Percentiles rank a stretch among this genome's conserved stretches.
Conservation (phyloP, 2,113 vertebrate species). For the Edolisoma coerulescens region DNA sequence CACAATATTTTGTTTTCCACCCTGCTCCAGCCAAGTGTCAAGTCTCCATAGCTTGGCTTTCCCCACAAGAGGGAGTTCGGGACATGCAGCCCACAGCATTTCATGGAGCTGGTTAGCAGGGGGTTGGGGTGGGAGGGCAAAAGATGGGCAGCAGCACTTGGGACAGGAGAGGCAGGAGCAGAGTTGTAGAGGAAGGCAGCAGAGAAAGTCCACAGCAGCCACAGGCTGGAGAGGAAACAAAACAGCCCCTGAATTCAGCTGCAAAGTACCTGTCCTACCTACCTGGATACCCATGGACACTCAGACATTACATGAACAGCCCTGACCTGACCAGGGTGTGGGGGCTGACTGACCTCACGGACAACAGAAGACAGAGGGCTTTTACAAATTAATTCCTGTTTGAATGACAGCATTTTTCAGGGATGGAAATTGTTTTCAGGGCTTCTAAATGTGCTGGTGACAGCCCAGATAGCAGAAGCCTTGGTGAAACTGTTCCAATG, state of each 20-base stretch:
- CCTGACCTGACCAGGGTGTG: neutral
- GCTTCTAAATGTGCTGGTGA: neutral
- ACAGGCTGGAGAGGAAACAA: neutral
- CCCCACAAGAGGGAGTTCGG: slow-evolving; percentile 45
- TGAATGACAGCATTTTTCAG: neutral
- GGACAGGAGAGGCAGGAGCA: neutral
- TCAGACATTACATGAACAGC: neutral
- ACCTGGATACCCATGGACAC: neutral
- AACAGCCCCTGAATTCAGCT: neutral
- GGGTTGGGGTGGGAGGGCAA: neutral
- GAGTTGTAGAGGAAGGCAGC: neutral
- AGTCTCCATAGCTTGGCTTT: neutral
- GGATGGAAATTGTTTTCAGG: neutral
- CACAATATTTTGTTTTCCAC: slow-evolving; percentile 14
- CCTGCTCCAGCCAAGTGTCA: neutral
- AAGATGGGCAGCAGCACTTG: neutral
- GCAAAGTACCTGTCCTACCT: neutral
- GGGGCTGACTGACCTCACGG: neutral
- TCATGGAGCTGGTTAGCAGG: neutral
- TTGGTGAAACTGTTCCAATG: neutral
- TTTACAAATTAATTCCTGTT: neutral
- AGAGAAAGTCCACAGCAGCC: neutral
- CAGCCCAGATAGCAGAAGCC: neutral
- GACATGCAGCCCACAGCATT: neutral
- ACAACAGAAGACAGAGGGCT: neutral